phyloP scores from a whole-genome alignment of 2,113 vertebrate genomes.

The Peromyscus leucopus region DNA sequence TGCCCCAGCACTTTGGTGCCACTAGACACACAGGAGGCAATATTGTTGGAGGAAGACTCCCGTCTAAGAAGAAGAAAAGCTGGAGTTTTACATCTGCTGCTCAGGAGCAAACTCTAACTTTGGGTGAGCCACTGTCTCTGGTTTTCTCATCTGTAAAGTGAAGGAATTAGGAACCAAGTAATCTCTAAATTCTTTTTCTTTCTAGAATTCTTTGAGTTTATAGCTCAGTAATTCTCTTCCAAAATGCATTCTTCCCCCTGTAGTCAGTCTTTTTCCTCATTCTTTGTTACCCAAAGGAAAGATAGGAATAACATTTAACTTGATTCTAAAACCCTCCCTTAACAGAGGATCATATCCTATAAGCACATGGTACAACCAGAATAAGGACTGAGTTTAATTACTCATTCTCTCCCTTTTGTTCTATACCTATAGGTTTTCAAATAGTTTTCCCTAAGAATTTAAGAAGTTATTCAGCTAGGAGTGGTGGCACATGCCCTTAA shows the following conservation, averaged over 20 bases:
- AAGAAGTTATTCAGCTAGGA: background rate
- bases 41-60: background rate
- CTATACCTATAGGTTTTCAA: background rate
- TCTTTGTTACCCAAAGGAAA: background rate
- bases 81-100: background rate
- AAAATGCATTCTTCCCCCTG: background rate
- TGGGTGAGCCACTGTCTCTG: slow-evolving; percentile 3
- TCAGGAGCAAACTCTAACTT: slow-evolving; percentile 11
- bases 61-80: background rate
- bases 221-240: slow-evolving; percentile 10
- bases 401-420: background rate
- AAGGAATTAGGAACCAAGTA: slow-evolving; percentile 13
- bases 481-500: background rate
- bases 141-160: slow-evolving; percentile 54
- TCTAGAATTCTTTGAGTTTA: slow-evolving; percentile 52
- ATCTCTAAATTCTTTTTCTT: slow-evolving; percentile 51
- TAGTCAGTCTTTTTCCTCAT: background rate
- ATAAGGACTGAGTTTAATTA: slow-evolving; percentile 36
- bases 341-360: slow-evolving; percentile 13
- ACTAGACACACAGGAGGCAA: background rate
- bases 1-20: background rate
- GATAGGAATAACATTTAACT: background rate
- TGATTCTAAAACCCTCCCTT: slow-evolving; percentile 29
- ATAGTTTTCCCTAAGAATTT: background rate
- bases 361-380: background rate